A percentile compares a stretch with the other conserved stretches of the same genome.
phyloP scores from a whole-genome alignment of 30 jellyfish, hydroid and myxozoan genomes.

The Cassiopea andromeda region DNA sequence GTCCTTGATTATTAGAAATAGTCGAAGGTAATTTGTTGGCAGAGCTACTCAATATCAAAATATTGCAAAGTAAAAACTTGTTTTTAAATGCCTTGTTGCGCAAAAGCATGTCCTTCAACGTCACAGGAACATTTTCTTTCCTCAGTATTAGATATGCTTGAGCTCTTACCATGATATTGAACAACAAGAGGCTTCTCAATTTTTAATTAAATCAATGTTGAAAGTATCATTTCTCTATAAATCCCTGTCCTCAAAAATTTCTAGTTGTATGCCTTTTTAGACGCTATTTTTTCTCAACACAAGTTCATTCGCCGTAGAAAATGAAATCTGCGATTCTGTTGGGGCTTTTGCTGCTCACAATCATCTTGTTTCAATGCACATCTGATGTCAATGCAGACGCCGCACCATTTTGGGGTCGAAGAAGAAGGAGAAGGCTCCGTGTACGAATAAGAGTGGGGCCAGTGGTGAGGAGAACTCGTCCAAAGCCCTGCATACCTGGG shows the following conservation, averaged over 20 bases:
- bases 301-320: not conserved
- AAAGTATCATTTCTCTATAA: no score
- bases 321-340: conserved; percentile 23
- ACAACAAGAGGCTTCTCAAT: no score
- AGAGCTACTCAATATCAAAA: no score
- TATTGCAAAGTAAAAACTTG: no score
- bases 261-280: not conserved
- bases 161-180: no score
- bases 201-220: no score
- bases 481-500: not conserved
- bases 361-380: conserved; percentile 10
- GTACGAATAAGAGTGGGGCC: not conserved
- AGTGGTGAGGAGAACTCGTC: not conserved
- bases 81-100: no score
- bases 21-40: no score
- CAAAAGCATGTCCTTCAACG: no score
- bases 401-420: not conserved
- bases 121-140: no score
- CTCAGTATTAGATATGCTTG: no score
- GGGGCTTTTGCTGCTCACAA: not conserved
- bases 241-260: not conserved
- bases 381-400: conserved; percentile 5
- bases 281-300: not conserved
- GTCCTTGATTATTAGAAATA: no score
- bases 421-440: not conserved